These are phyloP conservation scores for Nasonia oneida DNA, from an alignment of 2,888 invertebrate species.

Conservation along the genomic window DNA sequence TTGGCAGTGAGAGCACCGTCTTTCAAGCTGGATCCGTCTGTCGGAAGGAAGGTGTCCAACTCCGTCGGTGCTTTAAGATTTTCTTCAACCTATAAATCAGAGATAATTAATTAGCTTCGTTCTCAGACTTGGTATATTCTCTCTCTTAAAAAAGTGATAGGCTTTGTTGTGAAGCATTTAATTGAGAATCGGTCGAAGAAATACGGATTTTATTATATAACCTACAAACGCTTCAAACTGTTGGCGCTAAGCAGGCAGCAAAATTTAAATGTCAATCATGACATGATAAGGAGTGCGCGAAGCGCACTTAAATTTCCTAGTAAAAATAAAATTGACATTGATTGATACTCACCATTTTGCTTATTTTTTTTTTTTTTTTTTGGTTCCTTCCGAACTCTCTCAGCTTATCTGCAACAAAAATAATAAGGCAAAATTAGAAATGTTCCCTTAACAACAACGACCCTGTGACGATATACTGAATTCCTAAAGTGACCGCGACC, in stretches of 20 bases:
- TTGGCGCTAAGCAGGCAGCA: no score
- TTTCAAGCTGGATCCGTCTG: constrained; percentile 82
- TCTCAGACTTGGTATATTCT: neutral
- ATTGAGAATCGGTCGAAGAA: no score
- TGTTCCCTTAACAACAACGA: neutral
- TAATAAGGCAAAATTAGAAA: neutral
- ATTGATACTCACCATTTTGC: constrained; percentile 49
- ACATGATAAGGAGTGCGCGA: no score
- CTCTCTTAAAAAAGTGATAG: no score
- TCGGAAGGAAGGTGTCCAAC: constrained; percentile 89
- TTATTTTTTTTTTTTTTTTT: constrained; percentile 25
- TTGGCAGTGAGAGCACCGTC: constrained; percentile 73
- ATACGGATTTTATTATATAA: no score
- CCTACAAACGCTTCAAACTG: no score
- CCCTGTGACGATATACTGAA: neutral
- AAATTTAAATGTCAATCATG: no score
- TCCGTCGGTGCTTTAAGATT: constrained; percentile 82
- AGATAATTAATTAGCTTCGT: neutral
- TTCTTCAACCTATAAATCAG: constrained; percentile 57
- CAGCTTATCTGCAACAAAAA: constrained; percentile 47
- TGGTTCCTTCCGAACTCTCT: constrained; percentile 20
- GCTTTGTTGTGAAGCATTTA: no score
- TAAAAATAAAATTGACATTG: neutral
- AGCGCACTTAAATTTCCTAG: no score
- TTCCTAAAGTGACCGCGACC: neutral